phyloP scores from a whole-genome alignment of 2,888 invertebrate genomes.

The Lomographa bimaculata region DNA sequence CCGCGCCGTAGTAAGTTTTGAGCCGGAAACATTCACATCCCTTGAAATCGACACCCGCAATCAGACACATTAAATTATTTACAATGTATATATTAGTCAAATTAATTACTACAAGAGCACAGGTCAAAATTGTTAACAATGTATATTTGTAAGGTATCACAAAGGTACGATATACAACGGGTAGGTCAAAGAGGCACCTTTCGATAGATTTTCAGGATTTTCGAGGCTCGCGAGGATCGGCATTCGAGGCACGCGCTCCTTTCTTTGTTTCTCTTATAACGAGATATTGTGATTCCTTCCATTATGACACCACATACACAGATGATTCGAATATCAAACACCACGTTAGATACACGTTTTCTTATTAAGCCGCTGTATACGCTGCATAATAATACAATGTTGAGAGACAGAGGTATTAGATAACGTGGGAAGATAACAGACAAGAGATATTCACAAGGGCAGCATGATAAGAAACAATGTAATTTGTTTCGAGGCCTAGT shows the following conservation, averaged over 20 bases:
- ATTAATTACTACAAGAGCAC: constrained; percentile 9
- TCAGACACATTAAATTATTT: no score
- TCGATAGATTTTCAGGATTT: constrained; percentile 47
- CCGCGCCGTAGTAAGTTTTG: no score
- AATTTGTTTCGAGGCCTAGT: no score
- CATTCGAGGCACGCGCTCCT: constrained; percentile 69
- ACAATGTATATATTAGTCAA: no score
- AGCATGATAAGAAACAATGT: no score
- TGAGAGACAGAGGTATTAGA: constrained; percentile 25
- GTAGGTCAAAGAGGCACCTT: constrained; percentile 35
- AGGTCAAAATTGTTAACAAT: constrained; percentile 21
- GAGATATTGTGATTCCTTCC: constrained; percentile 80
- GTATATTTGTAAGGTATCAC: constrained; percentile 26
- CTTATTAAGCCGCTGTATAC: constrained; percentile 72
- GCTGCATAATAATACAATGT: constrained; percentile 69
- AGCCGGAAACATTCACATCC: no score
- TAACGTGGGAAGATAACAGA: no score
- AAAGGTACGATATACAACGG: constrained; percentile 39
- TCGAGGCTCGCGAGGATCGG: constrained; percentile 35
- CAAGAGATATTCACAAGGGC: no score
- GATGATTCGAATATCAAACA: constrained; percentile 78
- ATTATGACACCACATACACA: constrained; percentile 76
- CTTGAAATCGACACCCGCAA: no score
- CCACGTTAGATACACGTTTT: constrained; percentile 77
- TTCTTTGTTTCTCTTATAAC: constrained; percentile 81